A percentile compares a stretch with the other conserved stretches of the same genome.
phyloP scores from a whole-genome alignment of 2,888 invertebrate species.

The Laothoe populi region DNA sequence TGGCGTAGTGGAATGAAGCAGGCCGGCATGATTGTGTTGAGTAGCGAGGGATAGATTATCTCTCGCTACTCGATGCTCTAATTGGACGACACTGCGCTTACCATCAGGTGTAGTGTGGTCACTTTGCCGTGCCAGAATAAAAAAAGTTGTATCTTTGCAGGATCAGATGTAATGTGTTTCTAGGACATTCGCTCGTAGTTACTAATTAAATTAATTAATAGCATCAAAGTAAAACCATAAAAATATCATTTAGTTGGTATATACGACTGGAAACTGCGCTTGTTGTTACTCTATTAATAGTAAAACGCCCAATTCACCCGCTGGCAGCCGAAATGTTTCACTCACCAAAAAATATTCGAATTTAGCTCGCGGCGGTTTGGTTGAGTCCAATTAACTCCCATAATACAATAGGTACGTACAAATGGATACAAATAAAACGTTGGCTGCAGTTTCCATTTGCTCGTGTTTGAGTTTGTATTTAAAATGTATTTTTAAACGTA shows the following conservation, averaged over 20 bases:
- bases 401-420: slow-evolving; percentile 10
- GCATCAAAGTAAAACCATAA: neutral
- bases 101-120: too few species aligned
- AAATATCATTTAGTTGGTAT: neutral
- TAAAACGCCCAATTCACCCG: slow-evolving; percentile 16
- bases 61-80: too few species aligned
- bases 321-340: slow-evolving; percentile 13
- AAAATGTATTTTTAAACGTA: neutral
- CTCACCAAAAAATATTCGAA: slow-evolving; percentile 21
- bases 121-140: too few species aligned
- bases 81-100: too few species aligned
- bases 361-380: slow-evolving; percentile 13
- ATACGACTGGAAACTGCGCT: slow-evolving; percentile 3
- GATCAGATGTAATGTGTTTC: neutral
- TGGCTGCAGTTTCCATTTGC: neutral
- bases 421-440: slow-evolving; percentile 9
- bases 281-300: slow-evolving; percentile 17
- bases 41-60: too few species aligned
- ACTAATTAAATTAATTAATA: neutral
- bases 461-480: neutral
- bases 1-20: too few species aligned
- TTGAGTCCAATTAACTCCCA: slow-evolving; percentile 14
- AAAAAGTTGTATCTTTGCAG: neutral
- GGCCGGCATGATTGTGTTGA: too few species aligned
- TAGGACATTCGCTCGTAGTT: neutral